Percentiles rank a stretch among this genome's conserved stretches.
Conservation (phyloP, 2,113 vertebrate species). For the Pangasianodon gigas region DNA sequence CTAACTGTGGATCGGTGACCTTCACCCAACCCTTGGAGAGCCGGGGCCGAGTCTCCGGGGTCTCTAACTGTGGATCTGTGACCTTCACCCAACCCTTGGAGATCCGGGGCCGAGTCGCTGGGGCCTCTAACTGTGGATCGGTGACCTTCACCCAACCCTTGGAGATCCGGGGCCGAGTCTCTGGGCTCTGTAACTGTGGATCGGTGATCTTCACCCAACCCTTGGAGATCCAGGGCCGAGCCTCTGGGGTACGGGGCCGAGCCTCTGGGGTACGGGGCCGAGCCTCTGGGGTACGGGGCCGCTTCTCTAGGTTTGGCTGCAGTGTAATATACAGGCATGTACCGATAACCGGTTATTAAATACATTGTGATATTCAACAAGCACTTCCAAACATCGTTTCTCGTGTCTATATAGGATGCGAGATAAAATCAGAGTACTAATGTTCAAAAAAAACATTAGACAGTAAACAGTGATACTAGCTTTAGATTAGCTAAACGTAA, state of each 20-base stretch:
- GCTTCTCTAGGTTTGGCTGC: not conserved
- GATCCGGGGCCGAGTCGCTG: not conserved
- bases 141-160: not conserved
- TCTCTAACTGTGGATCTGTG: not conserved
- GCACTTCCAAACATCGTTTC: not conserved
- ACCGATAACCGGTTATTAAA: not conserved
- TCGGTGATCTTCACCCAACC: not conserved
- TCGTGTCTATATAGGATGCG: not conserved
- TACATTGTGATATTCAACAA: not conserved
- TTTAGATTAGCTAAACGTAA: not conserved
- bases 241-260: not conserved
- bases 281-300: not conserved
- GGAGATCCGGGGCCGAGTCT: not conserved
- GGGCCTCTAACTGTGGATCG: not conserved
- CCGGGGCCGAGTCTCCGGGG: not conserved
- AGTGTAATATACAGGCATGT: not conserved
- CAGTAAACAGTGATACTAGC: not conserved
- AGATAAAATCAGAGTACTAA: not conserved
- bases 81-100: not conserved
- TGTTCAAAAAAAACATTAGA: not conserved
- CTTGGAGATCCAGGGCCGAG: not conserved
- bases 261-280: not conserved
- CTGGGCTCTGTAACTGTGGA: not conserved
- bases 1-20: not conserved
- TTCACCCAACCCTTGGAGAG: not conserved